Percentiles rank a stretch among this genome's conserved stretches.
Evolutionary conservation across 2,888 invertebrate species (phyloP).

Genomic region (Bursaphelenchus okinawaensis): DNA sequence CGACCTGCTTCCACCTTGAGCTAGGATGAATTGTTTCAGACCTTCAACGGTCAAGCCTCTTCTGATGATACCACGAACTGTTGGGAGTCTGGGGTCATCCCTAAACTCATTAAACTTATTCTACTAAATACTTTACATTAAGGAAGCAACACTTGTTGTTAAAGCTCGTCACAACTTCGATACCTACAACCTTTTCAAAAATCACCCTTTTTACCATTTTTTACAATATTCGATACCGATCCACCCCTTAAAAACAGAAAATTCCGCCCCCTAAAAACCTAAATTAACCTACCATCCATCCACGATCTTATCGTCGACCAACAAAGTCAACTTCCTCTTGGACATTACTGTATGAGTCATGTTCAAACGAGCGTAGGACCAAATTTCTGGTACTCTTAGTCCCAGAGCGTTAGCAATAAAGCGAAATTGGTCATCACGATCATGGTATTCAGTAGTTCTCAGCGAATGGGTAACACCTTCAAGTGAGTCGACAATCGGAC

Average conservation of each 20-base stretch:
- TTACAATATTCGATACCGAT: too few relatives aligned
- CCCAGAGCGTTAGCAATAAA: slow-evolving; percentile 80
- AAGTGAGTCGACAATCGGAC: slow-evolving; percentile 93
- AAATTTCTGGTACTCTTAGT: slow-evolving; percentile 83
- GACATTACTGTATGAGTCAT: slow-evolving; percentile 97
- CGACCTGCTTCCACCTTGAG: slow-evolving; percentile 89
- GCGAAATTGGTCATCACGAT: slow-evolving; percentile 92
- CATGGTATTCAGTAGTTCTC: slow-evolving; percentile 96
- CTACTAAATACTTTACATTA: too few relatives aligned
- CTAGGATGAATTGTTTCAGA: slow-evolving; percentile 88
- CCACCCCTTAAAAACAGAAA: too few relatives aligned
- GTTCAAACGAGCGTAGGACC: slow-evolving; percentile 90
- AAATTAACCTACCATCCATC: slow-evolving; percentile 76
- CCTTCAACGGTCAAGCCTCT: slow-evolving; percentile 97
- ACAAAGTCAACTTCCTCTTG: slow-evolving; percentile 94
- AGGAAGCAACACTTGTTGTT: too few relatives aligned
- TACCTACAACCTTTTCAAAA: too few relatives aligned
- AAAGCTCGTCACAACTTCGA: too few relatives aligned
- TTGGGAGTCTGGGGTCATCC: slow-evolving; percentile 98
- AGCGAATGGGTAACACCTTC: slow-evolving; percentile 96
- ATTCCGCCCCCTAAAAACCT: not conserved
- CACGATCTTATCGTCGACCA: slow-evolving; percentile 85
- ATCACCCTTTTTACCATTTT: too few relatives aligned
- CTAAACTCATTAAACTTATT: slow-evolving; percentile 60
- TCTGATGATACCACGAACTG: slow-evolving; percentile 88